Percentiles rank a stretch among this genome's conserved stretches.
Evolutionary conservation across 2,888 invertebrate species (phyloP).

Genomic region (Patella ulyssiponensis): DNA sequence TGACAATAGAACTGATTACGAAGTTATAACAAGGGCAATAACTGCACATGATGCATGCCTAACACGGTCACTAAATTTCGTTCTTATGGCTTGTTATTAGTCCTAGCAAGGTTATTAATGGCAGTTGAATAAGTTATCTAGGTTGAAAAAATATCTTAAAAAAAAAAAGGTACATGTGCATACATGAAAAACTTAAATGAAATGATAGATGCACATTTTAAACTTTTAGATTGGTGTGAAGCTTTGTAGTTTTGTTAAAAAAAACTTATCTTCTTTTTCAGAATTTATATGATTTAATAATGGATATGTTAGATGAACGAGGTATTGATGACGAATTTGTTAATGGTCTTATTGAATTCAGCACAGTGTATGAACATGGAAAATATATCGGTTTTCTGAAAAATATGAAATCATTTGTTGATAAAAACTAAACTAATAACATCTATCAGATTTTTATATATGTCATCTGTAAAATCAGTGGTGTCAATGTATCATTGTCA

Average conservation of each 20-base stretch:
- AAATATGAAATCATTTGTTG: constrained; percentile 72
- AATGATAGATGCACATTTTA: not conserved
- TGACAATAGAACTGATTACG: too few relatives aligned
- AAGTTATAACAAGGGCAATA: too few relatives aligned
- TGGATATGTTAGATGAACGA: constrained; percentile 96
- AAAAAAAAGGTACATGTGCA: too few relatives aligned
- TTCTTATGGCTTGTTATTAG: too few relatives aligned
- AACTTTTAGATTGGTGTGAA: not conserved
- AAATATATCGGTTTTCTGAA: constrained; percentile 92
- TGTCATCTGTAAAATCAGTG: too few relatives aligned
- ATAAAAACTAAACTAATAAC: constrained; percentile 42
- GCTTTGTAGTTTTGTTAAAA: not conserved
- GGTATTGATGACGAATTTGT: constrained; percentile 94
- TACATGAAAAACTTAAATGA: not conserved
- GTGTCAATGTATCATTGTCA: too few relatives aligned
- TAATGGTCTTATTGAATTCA: constrained; percentile 87
- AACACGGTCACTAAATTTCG: too few relatives aligned
- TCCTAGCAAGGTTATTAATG: too few relatives aligned
- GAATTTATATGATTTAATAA: constrained; percentile 93
- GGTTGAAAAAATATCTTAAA: too few relatives aligned
- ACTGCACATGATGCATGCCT: too few relatives aligned
- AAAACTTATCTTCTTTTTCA: constrained; percentile 73
- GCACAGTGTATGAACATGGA: constrained; percentile 93
- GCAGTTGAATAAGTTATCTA: too few relatives aligned
- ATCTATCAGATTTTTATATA: too few relatives aligned